Conservation (phyloP, 2,888 invertebrate species). For the Nomada lathburiana region DNA sequence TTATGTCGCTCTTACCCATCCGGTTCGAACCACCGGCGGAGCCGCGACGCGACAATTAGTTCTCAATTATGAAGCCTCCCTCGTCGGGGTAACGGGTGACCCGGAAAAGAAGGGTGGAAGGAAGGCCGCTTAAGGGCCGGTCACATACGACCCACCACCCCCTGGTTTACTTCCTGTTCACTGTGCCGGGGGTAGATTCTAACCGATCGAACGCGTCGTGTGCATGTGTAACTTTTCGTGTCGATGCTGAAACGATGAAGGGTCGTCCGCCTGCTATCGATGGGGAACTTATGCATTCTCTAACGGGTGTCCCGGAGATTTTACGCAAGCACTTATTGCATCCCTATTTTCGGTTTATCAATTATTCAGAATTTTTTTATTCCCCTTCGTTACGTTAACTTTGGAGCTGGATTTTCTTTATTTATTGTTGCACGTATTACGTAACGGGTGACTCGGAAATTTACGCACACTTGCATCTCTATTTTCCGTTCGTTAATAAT, state of each 20-base stretch:
- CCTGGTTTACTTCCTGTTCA: conserved; percentile 33
- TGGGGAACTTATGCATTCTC: conserved; percentile 22
- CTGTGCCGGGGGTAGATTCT: conserved; percentile 30
- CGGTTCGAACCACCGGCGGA: conserved; percentile 33
- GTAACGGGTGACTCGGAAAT: no score
- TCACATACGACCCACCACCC: conserved; percentile 32
- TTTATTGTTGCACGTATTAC: no score
- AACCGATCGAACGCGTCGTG: conserved; percentile 61
- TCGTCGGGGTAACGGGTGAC: conserved; percentile 64
- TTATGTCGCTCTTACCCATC: conserved; percentile 39
- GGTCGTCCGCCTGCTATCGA: conserved; percentile 51
- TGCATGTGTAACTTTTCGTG: conserved; percentile 67
- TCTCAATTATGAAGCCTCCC: conserved; percentile 71
- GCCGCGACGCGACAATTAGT: conserved; percentile 67
- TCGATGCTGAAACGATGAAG: conserved; percentile 61
- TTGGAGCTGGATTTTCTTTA: no score
- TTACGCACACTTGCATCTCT: no score
- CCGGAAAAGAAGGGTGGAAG: conserved; percentile 66
- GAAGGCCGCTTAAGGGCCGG: conserved; percentile 58
- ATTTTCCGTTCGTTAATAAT: no score
- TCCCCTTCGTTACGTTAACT: no score
- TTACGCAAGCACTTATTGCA: no score
- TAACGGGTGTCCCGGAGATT: neutral
- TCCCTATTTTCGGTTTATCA: no score
- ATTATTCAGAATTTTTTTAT: no score